phyloP scores from a whole-genome alignment of 2,888 invertebrate species.

The Nudaria mundana region DNA sequence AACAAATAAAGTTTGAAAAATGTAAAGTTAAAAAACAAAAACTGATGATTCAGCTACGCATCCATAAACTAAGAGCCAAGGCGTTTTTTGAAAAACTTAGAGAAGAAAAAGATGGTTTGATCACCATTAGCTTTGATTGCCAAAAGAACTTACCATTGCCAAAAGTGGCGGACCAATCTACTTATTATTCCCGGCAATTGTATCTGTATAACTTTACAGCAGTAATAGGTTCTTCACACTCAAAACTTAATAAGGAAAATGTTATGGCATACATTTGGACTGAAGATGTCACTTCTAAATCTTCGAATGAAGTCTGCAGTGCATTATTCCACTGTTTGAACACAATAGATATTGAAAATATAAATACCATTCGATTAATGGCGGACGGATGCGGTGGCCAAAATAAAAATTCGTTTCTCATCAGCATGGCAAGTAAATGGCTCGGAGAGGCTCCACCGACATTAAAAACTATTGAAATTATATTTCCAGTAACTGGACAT shows the following conservation, averaged over 20 bases:
- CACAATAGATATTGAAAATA: neutral
- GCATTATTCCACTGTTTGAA: neutral
- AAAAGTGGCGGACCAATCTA: neutral
- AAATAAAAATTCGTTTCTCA: neutral
- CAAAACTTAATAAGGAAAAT: neutral
- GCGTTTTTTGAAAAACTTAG: neutral
- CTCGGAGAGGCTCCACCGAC: neutral
- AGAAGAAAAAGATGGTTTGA: neutral
- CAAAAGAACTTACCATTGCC: neutral
- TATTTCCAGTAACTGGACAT: constrained; percentile 6
- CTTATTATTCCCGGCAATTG: neutral
- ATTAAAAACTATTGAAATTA: neutral
- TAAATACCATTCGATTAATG: neutral
- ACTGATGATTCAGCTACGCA: too few relatives aligned
- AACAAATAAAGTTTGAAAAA: neutral
- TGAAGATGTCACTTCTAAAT: neutral
- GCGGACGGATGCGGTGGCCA: neutral
- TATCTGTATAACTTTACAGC: neutral
- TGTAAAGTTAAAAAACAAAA: too few relatives aligned
- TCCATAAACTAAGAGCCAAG: neutral
- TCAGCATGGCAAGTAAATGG: neutral
- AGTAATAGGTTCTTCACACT: neutral
- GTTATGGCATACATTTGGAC: neutral
- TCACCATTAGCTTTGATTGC: neutral
- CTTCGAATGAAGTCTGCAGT: neutral